phyloP scores from a whole-genome alignment of 2,113 vertebrate genomes.

The Progne subis region DNA sequence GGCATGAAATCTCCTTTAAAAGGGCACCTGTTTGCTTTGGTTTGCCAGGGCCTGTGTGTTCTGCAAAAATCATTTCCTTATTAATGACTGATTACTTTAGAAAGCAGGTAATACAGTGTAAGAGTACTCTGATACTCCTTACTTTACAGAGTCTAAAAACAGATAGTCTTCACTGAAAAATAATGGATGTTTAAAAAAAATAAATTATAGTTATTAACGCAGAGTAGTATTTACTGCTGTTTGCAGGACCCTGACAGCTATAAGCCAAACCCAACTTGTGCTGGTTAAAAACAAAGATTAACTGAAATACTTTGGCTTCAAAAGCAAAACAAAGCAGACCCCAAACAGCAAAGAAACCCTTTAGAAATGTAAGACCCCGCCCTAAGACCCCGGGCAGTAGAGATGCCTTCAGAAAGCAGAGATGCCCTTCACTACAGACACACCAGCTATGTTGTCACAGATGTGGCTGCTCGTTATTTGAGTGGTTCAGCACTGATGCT shows the following conservation, averaged over 20 bases:
- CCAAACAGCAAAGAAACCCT: background rate
- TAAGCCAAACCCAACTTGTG: background rate
- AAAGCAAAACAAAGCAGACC: background rate
- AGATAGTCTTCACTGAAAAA: background rate
- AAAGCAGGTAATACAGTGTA: background rate
- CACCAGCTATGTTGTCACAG: rapidly evolving
- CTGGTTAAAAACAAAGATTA: background rate
- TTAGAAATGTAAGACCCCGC: background rate
- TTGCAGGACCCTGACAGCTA: background rate
- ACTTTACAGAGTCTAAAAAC: background rate
- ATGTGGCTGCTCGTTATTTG: background rate
- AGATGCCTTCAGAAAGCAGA: background rate
- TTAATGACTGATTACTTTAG: background rate
- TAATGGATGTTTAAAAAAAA: background rate
- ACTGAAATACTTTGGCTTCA: background rate
- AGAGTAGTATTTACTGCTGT: background rate
- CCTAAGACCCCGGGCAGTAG: background rate
- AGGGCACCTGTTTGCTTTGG: background rate
- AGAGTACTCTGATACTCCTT: background rate
- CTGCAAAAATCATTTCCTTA: background rate
- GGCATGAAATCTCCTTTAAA: background rate
- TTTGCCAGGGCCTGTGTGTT: background rate
- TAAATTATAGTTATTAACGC: background rate
- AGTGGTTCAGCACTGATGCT: background rate
- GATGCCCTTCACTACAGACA: background rate